Conservation (phyloP, 2,888 invertebrate genomes). For the Cremastobaeus sp. region DNA sequence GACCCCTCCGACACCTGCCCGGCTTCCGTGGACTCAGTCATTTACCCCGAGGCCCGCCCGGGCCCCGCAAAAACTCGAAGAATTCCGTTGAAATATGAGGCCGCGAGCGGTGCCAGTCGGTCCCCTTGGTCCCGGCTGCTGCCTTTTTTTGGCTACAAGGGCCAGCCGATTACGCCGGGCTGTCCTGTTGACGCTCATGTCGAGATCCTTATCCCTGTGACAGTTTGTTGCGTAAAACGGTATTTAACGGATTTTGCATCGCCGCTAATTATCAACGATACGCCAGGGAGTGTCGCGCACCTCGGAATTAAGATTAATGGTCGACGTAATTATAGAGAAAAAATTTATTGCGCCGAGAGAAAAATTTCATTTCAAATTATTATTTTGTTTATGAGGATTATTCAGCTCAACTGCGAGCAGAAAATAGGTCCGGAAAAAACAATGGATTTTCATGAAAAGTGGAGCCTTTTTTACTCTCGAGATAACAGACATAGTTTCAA, state of each 20-base stretch:
- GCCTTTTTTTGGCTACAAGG: conserved; percentile 26
- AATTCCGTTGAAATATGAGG: conserved; percentile 58
- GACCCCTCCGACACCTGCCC: conserved; percentile 49
- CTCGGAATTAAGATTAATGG: conserved; percentile 53
- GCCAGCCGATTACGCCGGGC: conserved; percentile 34
- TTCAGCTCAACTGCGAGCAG: not conserved
- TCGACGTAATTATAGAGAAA: conserved; percentile 39
- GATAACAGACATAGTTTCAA: too few species aligned
- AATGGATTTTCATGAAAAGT: too few species aligned
- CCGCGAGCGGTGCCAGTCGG: conserved; percentile 23
- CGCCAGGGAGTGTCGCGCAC: conserved; percentile 35
- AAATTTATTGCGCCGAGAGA: too few species aligned
- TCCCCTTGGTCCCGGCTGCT: conserved; percentile 25
- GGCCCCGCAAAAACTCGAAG: conserved; percentile 36
- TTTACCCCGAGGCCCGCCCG: conserved; percentile 29
- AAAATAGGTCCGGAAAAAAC: too few species aligned
- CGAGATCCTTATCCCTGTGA: conserved; percentile 54
- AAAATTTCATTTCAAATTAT: conserved; percentile 45
- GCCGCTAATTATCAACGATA: conserved; percentile 52
- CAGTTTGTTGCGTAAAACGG: conserved; percentile 51
- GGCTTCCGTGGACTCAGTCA: conserved; percentile 50
- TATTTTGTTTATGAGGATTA: conserved; percentile 36
- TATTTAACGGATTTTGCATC: conserved; percentile 54
- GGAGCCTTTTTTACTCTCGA: too few species aligned
- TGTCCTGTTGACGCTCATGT: conserved; percentile 55